phyloP scores from a whole-genome alignment of 2,888 invertebrate species.

The Folsomia candida region DNA sequence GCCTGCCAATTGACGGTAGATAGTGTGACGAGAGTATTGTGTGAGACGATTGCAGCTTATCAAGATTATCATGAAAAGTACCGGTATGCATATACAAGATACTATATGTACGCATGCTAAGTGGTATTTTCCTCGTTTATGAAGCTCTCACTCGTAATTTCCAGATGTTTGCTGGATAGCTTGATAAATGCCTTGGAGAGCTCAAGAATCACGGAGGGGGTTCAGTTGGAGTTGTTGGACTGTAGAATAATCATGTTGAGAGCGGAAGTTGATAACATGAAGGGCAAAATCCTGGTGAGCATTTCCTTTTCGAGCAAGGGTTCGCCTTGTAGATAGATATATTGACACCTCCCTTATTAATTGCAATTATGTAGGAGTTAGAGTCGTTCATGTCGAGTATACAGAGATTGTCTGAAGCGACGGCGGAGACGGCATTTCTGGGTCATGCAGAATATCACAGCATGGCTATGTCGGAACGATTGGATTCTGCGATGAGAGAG shows the following conservation, averaged over 20 bases:
- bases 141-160: background rate
- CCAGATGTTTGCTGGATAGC: conserved; percentile 29
- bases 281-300: conserved; percentile 33
- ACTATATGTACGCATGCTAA: background rate
- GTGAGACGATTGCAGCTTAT: conserved; percentile 38
- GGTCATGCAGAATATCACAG: conserved; percentile 45
- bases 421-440: conserved; percentile 44
- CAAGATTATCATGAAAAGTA: conserved; percentile 39
- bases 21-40: conserved; percentile 42
- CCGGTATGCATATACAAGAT: background rate
- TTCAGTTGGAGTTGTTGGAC: conserved; percentile 35
- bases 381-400: conserved; percentile 40
- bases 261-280: conserved; percentile 38
- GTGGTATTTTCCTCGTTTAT: background rate
- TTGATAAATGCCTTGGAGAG: conserved; percentile 41
- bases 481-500: conserved; percentile 31
- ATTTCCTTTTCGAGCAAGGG: background rate
- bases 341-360: background rate
- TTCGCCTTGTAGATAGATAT: background rate
- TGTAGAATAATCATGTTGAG: conserved; percentile 39
- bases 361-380: conserved; percentile 29
- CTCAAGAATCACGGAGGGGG: conserved; percentile 28
- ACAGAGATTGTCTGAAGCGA: conserved; percentile 31
- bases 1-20: conserved; percentile 41
- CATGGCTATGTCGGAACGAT: conserved; percentile 38